Base-by-base conservation (phyloP, 2,888 invertebrate genomes). In the Aleiodes leptofemur region DNA sequence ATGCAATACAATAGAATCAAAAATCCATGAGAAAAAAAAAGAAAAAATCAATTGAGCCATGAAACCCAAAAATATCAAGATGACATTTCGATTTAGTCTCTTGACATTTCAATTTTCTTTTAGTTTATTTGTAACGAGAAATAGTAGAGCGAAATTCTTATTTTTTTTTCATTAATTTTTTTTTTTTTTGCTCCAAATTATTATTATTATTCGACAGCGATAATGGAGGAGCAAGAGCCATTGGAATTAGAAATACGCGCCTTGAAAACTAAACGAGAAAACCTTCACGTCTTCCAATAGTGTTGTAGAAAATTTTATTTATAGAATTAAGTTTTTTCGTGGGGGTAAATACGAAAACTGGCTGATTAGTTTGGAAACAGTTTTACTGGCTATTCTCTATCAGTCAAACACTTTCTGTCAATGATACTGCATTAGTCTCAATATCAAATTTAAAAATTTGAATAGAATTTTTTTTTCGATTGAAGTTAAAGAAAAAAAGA, bases 401-500 rank as follows among this genome's bases (percentile, higher is more conserved):
- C 88, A 89, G 89, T 88, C 84, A 86, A 88, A 88, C 86, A 83
- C 83, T 84, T 79, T 82, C 86, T 87, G 86, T 86, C 87, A 86
- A 82, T 83, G 79, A 77, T 75, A 69, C 69, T 70, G 69, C 77
- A 77, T 76, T 73, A 69, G 50, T 48, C 43, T 14, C 34, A 61
- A 69, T 51, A 50, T 66, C 7, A 43, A 57, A 31, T 13, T 34
- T 34, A 9, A 13, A 57, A 29, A 57, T 57, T 57, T 23, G 23
- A 23, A 23, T 23, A 23, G 23, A 23, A 23, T 23, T 23, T 23
- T 2, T 23, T 2, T 23, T 23, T 23, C 23, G 23, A 23, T 23
- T 23, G 23, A 23, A 23, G 23, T 23, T 23, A 1, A 23, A 23
- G 2, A 23, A 23, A 23, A 23, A 23, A 23, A 23, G 23, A 23